phyloP scores from a whole-genome alignment of 1,140 invertebrate species.

The Yoshiicerus persimilis region DNA sequence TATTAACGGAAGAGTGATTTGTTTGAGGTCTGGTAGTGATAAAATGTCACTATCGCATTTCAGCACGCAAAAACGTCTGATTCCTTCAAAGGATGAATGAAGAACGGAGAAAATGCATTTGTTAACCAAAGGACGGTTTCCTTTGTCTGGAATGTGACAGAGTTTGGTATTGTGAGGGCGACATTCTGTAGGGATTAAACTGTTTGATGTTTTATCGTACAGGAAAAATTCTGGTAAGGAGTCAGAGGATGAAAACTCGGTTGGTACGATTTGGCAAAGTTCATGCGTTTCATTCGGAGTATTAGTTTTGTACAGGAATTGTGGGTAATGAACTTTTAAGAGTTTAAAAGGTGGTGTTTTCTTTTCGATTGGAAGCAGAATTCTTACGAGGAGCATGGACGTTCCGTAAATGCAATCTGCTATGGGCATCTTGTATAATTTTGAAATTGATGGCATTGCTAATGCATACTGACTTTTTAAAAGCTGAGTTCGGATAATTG shows the following conservation, averaged over 20 bases:
- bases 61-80: neutral
- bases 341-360: neutral
- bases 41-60: neutral
- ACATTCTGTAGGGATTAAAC: neutral
- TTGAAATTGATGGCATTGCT: neutral
- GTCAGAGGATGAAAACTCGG: neutral
- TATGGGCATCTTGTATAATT: slow-evolving; percentile 35
- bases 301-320: slow-evolving; percentile 27
- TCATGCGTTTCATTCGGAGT: neutral
- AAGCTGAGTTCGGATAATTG: neutral
- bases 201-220: neutral
- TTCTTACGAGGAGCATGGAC: slow-evolving; percentile 7
- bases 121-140: slow-evolving; percentile 11
- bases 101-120: slow-evolving; percentile 26
- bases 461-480: neutral
- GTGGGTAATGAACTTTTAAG: slow-evolving; percentile 20
- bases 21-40: neutral
- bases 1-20: slow-evolving; percentile 18
- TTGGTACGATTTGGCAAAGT: neutral
- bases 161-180: neutral
- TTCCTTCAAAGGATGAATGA: neutral
- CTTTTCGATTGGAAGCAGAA: slow-evolving; percentile 29
- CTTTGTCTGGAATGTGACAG: slow-evolving; percentile 22
- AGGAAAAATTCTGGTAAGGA: neutral
- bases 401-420: slow-evolving; percentile 33